phyloP scores from a whole-genome alignment of 2,797 vertebrate genomes.

The Acanthurus lineatus region DNA sequence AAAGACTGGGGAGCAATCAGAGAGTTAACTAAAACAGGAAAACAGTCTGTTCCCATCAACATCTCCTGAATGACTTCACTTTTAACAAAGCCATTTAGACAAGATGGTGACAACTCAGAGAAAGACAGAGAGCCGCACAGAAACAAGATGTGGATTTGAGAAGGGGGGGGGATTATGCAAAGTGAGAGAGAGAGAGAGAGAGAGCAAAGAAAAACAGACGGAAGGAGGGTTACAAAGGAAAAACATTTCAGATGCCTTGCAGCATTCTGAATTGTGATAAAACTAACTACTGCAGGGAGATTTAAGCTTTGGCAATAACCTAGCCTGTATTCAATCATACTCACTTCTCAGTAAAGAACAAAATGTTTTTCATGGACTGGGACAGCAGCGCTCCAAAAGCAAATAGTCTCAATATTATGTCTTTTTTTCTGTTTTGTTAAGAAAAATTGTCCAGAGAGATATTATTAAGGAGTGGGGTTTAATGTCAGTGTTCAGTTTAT shows the following conservation, averaged over 20 bases:
- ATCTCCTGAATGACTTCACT: slow-evolving; percentile 74
- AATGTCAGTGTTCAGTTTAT: neutral
- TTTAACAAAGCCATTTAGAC: slow-evolving; percentile 66
- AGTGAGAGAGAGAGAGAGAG: slow-evolving; percentile 46
- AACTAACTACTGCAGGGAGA: slow-evolving; percentile 29
- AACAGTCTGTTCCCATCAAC: slow-evolving; percentile 74
- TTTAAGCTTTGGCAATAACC: slow-evolving; percentile 22
- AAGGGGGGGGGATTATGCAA: slow-evolving; percentile 53
- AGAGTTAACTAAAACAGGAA: slow-evolving; percentile 80
- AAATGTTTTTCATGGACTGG: slow-evolving; percentile 3
- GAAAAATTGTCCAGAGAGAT: neutral
- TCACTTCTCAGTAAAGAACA: slow-evolving; percentile 9
- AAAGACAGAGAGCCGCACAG: slow-evolving; percentile 45
- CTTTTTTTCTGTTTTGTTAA: neutral
- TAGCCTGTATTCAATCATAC: slow-evolving; percentile 9
- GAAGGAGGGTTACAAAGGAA: slow-evolving; percentile 20
- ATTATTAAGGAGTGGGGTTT: neutral
- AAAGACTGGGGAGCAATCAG: slow-evolving; percentile 78
- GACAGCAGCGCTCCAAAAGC: neutral
- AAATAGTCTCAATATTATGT: neutral
- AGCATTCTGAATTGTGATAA: slow-evolving; percentile 48
- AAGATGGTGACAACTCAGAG: slow-evolving; percentile 74
- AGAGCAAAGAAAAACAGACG: slow-evolving; percentile 41
- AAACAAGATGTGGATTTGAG: slow-evolving; percentile 53
- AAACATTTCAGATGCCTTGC: slow-evolving; percentile 37